Evolutionary conservation across 2,113 vertebrate species (phyloP), one percentile per base, ranked within the genome.

Genomic region (Calidris pugnax): DNA sequence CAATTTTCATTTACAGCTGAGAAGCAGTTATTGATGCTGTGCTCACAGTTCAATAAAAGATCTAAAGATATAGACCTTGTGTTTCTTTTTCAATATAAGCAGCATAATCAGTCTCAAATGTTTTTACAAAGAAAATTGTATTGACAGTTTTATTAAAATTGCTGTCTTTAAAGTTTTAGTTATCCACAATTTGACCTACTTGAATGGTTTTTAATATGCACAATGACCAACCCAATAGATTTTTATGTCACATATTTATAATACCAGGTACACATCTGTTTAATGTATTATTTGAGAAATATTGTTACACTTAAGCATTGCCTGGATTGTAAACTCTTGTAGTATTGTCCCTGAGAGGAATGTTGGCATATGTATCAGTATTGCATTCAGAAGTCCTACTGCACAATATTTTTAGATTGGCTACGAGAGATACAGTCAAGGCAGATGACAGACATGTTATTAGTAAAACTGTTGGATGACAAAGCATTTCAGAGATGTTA

Each of bases 1-100:
- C 98, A 98, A 98, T 98, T 98, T 98, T 97, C 97, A 98, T 98
- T 98, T 98, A 97, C 92, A 98, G 95, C 96, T 97, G 96, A 98
- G 97, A 94, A 97, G 95, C 97, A 94, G 97, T 97, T 98, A 98
- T 98, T 98, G 98, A 98, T 98, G 97, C 95, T 96, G 85, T 24
- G 21, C 97, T 98, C 96, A 75, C 94, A 95, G 95, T 93, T 98
- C 97, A 98, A 98, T 98, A 97, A 97, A 97, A 98, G 97, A 98
- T 98, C 97, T 98, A 72, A 98, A 97, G 97, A 96, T 97, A 96
- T 5, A 98, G 97, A 97, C 97, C 94, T 93, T 81, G 85, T 94
- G 85, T 95, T 98, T 97, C 94, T 97, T 87, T 97, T 97, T 98
- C 98, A 97, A 97, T 97, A 96, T 94, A 96, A 97, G 93, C 92